Evolutionary conservation across 2,113 vertebrate species (phyloP), one percentile per base, ranked within the genome.

Genomic region (Scalopus aquaticus): DNA sequence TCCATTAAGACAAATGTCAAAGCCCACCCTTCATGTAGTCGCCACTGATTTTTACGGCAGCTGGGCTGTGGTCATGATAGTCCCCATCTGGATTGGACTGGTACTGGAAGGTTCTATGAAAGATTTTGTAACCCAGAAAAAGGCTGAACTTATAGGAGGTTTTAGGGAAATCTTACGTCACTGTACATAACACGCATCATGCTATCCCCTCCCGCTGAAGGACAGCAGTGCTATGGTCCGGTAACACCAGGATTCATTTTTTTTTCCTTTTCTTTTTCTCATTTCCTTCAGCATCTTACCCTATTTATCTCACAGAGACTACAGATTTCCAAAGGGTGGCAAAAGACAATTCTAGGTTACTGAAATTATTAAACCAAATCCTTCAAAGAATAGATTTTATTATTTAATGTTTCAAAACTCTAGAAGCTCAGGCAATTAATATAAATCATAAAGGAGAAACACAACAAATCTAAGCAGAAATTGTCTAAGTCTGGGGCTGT

Each of bases 351-450:
- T 58, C 60, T 4, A 81, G 46, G 42, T 64, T 58, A 58, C 49
- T 78, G 15, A 89, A 87, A 72, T 56, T 56, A 65, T 90, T 80
- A n/a, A 83, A 35, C 19, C 16, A 83, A 62, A 65, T 1, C 10
- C 24, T 79, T 95, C 56, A 74, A 77, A 80, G 32, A 65, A 83
- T 80, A 49, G 0, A 56, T 22, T 80, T 87, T 39, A 90, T 88
- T 81, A 92, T 51, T 67, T 62, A 90, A 89, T 16, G 13, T 60
- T 80, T 89, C 72, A 49, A 30, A 80, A 90, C 69, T 32, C 20
- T 78, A 62, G 83, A 81, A 54, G 16, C 32, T 19, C 39, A 67
- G 37, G 16, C 28, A 89, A 90, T 94, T 85, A 92, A 88, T 72
- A 9, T 35, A 37, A 79, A 91, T 11, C 32, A 39, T 26, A 44